These are phyloP conservation scores for Haliclona indistincta DNA, from an alignment of 37 sponge, comb jelly and placozoan genomes.

Conservation along the genomic window DNA sequence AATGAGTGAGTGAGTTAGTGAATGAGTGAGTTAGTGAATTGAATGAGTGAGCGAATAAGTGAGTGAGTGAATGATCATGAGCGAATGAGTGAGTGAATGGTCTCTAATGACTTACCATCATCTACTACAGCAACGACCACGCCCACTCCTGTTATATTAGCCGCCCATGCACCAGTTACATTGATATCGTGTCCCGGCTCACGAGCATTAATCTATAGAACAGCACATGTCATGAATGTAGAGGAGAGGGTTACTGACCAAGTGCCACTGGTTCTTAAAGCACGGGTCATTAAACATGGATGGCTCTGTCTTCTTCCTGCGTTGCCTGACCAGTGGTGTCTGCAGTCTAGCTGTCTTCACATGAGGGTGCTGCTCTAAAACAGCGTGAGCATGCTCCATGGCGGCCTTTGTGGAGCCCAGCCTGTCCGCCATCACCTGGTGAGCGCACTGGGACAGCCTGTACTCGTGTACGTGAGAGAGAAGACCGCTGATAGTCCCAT, in stretches of 20 bases:
- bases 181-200: constrained; percentile 62
- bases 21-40: no score
- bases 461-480: constrained; percentile 18
- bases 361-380: constrained; percentile 13
- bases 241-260: constrained; percentile 35
- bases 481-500: constrained; percentile 5
- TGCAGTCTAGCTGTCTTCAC: constrained; percentile 29
- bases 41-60: no score
- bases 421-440: neutral
- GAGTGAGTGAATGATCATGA: no score
- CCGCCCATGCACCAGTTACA: constrained; percentile 40
- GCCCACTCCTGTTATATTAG: constrained; percentile 40
- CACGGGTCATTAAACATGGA: constrained; percentile 47
- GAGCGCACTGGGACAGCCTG: neutral
- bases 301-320: constrained; percentile 3
- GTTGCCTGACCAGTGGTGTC: neutral
- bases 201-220: constrained; percentile 21
- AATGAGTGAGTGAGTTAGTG: no score
- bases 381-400: neutral
- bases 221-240: neutral
- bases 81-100: neutral
- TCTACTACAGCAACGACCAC: constrained; percentile 65
- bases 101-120: constrained; percentile 33
- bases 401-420: neutral
- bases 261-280: constrained; percentile 63